Evolutionary conservation across 1,140 invertebrate genomes (phyloP).

Genomic region (Muscidifurax raptorellus): DNA sequence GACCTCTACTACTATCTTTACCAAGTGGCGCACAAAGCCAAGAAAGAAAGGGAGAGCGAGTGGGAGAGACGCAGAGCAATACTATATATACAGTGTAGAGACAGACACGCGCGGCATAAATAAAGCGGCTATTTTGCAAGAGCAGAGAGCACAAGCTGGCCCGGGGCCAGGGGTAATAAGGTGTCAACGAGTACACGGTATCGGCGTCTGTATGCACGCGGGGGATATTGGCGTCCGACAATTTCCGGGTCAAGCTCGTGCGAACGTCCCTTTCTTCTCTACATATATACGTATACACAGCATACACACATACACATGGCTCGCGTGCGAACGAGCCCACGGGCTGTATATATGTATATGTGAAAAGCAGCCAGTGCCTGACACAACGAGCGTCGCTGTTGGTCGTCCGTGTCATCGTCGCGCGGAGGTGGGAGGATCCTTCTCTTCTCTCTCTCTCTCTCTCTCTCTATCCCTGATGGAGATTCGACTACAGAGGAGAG

Average conservation of each 20-base stretch:
- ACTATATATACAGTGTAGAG: background rate
- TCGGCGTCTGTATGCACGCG: conserved; percentile 27
- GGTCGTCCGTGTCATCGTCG: background rate
- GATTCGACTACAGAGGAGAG: background rate
- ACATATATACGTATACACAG: background rate
- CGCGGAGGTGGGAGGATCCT: conserved; percentile 11
- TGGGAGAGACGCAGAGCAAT: background rate
- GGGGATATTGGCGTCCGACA: conserved; percentile 31
- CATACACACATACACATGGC: background rate
- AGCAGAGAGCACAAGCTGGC: background rate
- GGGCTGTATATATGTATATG: no score
- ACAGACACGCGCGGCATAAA: background rate
- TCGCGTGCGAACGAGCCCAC: conserved; percentile 8
- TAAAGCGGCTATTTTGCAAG: conserved; percentile 18
- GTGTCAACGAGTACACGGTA: conserved; percentile 58
- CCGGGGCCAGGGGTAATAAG: conserved; percentile 58
- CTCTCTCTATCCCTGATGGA: background rate
- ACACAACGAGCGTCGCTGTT: conserved; percentile 4
- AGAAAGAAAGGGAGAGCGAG: no score
- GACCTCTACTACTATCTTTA: background rate
- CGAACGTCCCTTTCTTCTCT: conserved; percentile 40
- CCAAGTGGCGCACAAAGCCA: background rate
- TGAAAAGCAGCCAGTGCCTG: conserved; percentile 11
- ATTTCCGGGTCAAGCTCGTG: conserved; percentile 63
- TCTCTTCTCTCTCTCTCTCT: background rate